Evolutionary conservation across 2,888 invertebrate species (phyloP), one percentile per base, ranked within the genome.

Genomic region (Glyphotaelius pellucidus): DNA sequence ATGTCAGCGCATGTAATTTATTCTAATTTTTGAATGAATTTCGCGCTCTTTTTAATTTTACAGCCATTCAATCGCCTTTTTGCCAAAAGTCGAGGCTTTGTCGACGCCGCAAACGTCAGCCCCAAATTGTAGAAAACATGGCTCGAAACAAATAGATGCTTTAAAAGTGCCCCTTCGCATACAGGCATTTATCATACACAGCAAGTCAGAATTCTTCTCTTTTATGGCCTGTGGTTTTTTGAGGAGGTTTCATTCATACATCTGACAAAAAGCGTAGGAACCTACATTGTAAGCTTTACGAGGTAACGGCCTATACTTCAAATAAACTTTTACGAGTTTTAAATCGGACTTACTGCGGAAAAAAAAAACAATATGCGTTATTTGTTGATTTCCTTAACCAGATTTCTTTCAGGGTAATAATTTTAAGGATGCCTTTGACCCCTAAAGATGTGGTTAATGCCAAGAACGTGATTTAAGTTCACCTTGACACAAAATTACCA

Each of bases 211-310:
- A 31, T 25, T 19, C 83, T 35, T 15, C 67, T n/a, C 19, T 67
- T 67, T 25, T 32, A 38, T 83, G 35, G 38, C 83, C 35, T 7
- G 35, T 83, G 30, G 9, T 7, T 38, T 83, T 83, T 83, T 35
- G 19, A 35, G n/a, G 25, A 32, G 19, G 35, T 67, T 9, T 25
- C 67, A 67, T 67, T 67, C 25, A 25, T 9, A 67, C 25, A 67
- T 14, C 35, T 32, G 25, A 83, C 25, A 83, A 19, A 35, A 32
- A 83, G 83, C 83, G 2, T 2, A 25, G 19, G 38, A 19, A 89
- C 91, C 89, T 89, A 92, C 92, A 47, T 87, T 92, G 92, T 92
- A 92, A 35, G 81, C 90, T 92, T 92, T 92, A 92, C 90, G 92
- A 92, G 79, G 88, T 83, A 90, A 83, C 87, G 88, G 80, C 35